Percentiles rank a stretch among this genome's conserved stretches.
These are phyloP conservation scores for Agrochola litura DNA, from an alignment of 2,888 invertebrate species.

Conservation along the genomic window DNA sequence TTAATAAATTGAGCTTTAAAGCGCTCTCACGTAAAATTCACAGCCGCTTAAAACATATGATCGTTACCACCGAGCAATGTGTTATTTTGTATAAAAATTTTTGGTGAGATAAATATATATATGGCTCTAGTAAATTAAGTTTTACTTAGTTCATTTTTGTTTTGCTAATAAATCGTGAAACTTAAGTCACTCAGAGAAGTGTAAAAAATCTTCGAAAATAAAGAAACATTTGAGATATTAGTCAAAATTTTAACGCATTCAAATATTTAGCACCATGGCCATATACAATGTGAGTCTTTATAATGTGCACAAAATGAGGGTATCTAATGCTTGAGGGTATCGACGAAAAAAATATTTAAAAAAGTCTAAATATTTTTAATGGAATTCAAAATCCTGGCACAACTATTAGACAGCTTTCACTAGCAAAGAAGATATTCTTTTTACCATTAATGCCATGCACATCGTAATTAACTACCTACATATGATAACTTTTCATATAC, in stretches of 20 bases:
- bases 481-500: background rate
- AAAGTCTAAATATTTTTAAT: no score
- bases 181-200: background rate
- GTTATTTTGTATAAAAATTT: conserved; percentile 16
- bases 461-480: conserved; percentile 21
- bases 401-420: background rate
- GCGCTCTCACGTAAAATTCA: conserved; percentile 46
- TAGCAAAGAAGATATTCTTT: background rate
- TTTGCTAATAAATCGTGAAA: background rate
- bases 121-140: conserved; percentile 7
- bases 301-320: no score
- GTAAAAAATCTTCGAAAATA: background rate
- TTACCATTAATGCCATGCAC: background rate
- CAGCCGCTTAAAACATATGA: conserved; percentile 50
- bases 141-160: background rate
- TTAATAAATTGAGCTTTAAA: conserved; percentile 43
- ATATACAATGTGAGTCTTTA: background rate
- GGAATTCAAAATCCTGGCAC: background rate
- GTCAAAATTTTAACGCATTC: background rate
- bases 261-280: background rate
- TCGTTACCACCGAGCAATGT: conserved; percentile 20
- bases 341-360: no score
- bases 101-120: background rate
- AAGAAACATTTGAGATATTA: background rate
- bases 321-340: no score